A percentile compares a stretch with the other conserved stretches of the same genome.
Conservation (phyloP, 2,888 invertebrate species). For the Nomada goodeniana region DNA sequence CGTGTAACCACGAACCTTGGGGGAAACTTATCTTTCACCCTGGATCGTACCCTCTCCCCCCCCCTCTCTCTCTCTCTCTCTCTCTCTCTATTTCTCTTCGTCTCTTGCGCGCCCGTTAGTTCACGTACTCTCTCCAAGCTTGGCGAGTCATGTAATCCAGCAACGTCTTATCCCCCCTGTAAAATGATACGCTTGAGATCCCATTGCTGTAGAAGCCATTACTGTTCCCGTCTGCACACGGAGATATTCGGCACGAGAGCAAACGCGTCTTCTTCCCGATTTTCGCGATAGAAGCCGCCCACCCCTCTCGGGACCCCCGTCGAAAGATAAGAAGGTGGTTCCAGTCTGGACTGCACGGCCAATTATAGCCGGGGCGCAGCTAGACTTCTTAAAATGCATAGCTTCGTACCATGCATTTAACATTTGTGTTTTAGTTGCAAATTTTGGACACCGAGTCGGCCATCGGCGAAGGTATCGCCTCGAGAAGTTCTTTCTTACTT, state of each 20-base stretch:
- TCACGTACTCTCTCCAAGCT: conserved; percentile 42
- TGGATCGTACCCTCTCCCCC: conserved; percentile 39
- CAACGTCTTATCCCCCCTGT: conserved; percentile 70
- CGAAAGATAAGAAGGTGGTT: conserved; percentile 5
- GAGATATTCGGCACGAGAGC: conserved; percentile 58
- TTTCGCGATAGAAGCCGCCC: conserved; percentile 29
- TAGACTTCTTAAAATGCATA: conserved; percentile 23
- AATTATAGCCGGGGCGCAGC: background rate
- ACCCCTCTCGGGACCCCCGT: too few relatives aligned
- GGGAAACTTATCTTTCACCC: conserved; percentile 34
- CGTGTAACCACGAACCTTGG: conserved; percentile 36
- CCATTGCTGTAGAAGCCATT: conserved; percentile 72
- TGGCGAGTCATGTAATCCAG: conserved; percentile 62
- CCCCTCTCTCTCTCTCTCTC: conserved; percentile 14
- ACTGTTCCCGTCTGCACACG: conserved; percentile 62
- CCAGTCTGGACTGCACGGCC: background rate
- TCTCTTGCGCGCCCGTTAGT: conserved; percentile 32
- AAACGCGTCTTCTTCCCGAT: conserved; percentile 43
- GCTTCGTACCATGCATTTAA: conserved; percentile 5
- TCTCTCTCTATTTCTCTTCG: conserved; percentile 1
- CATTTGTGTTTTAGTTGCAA: conserved; percentile 20
- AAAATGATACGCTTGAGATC: conserved; percentile 81
- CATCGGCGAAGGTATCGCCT: background rate
- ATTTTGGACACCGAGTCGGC: background rate
- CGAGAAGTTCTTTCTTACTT: background rate